A percentile compares a stretch with the other conserved stretches of the same genome.
phyloP scores from a whole-genome alignment of 1,140 invertebrate species.

The Papilio glaucus region DNA sequence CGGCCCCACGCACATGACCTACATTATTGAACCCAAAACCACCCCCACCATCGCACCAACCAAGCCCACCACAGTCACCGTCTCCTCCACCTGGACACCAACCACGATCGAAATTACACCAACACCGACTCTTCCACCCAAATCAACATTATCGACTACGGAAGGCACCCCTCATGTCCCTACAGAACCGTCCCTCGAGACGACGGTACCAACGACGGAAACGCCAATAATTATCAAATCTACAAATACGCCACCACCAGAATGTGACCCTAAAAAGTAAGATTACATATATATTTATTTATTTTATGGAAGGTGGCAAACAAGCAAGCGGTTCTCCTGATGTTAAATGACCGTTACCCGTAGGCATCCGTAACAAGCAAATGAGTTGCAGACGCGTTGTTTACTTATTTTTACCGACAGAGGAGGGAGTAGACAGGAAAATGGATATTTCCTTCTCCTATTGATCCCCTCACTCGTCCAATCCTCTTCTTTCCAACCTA shows the following conservation, averaged over 20 bases:
- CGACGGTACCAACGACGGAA: conserved; percentile 35
- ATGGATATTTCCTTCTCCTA: no score
- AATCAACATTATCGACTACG: conserved; percentile 40
- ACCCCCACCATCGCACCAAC: conserved; percentile 31
- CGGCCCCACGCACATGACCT: conserved; percentile 47
- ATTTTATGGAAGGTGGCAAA: no score
- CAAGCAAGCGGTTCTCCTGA: no score
- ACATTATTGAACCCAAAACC: conserved; percentile 43
- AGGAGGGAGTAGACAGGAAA: no score
- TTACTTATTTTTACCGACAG: no score
- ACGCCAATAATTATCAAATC: conserved; percentile 56
- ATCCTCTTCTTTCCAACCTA: no score
- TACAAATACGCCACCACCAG: conserved; percentile 68
- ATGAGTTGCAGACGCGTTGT: no score
- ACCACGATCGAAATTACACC: not conserved
- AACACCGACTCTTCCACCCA: conserved; percentile 36
- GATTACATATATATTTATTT: no score
- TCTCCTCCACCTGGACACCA: conserved; percentile 27
- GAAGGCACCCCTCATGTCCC: conserved; percentile 14
- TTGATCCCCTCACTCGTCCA: no score
- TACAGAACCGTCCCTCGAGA: not conserved
- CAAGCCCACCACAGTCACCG: conserved; percentile 24
- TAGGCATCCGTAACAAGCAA: no score
- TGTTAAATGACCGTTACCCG: no score
- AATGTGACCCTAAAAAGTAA: conserved; percentile 68